Percentiles rank a stretch among this genome's conserved stretches.
phyloP scores from a whole-genome alignment of 2,797 vertebrate genomes.

The Spinus pinus region DNA sequence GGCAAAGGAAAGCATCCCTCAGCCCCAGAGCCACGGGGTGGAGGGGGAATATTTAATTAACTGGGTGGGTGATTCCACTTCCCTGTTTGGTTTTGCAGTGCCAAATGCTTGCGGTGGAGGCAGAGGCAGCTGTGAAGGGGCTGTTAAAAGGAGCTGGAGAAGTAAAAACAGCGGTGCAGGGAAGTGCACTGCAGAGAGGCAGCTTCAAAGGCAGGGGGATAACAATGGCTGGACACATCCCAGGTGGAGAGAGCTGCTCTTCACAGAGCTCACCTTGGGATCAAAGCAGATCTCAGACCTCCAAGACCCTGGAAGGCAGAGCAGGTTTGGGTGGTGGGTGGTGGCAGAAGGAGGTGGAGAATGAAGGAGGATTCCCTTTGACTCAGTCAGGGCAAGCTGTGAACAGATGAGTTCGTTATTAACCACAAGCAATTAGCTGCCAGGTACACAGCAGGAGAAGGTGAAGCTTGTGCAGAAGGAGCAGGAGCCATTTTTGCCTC shows the following conservation, averaged over 20 bases:
- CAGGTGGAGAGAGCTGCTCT: neutral
- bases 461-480: neutral
- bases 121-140: constrained; percentile 14
- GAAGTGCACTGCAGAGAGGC: neutral
- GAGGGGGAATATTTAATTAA: neutral
- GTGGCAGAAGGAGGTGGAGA: neutral
- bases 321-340: neutral
- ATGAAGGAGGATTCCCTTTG: neutral
- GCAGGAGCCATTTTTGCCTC: neutral
- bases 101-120: neutral
- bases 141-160: neutral
- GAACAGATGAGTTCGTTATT: neutral
- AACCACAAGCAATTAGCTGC: neutral
- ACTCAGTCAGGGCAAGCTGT: neutral
- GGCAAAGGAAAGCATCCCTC: neutral
- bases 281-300: constrained; percentile 15
- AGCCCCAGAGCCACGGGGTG: neutral
- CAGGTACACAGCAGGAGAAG: neutral
- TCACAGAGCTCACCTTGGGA: neutral
- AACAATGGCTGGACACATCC: constrained; percentile 25
- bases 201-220: constrained; percentile 29
- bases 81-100: neutral
- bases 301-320: neutral
- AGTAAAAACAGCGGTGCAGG: neutral
- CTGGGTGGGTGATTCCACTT: neutral